A percentile compares a stretch with the other conserved stretches of the same genome.
Conservation (phyloP, 2,888 invertebrate species). For the Meteorus cinctellus region DNA sequence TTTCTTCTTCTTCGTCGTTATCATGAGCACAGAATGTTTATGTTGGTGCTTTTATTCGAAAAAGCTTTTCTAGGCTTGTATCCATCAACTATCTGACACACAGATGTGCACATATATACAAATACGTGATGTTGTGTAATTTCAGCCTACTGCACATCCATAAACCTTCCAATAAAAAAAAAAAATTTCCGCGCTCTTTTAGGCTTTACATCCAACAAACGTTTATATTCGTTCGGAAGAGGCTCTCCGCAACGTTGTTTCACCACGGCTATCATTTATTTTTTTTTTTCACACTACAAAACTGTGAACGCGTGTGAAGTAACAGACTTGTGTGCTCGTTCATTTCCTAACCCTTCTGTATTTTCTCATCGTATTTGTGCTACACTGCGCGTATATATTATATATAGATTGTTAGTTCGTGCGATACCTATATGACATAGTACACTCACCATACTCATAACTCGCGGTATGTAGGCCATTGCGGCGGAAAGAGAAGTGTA, state of each 20-base stretch:
- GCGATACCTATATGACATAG: slow-evolving; percentile 56
- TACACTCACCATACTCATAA: slow-evolving; percentile 56
- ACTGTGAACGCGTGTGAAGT: slow-evolving; percentile 19
- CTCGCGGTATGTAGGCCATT: slow-evolving; percentile 63
- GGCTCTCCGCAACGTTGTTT: slow-evolving; percentile 6
- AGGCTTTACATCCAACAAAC: slow-evolving; percentile 29
- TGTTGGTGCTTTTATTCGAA: slow-evolving; percentile 4
- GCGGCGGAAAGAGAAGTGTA: slow-evolving; percentile 37
- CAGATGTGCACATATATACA: background rate
- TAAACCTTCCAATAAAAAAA: slow-evolving; percentile 2
- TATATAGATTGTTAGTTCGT: slow-evolving; percentile 14
- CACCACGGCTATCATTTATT: background rate
- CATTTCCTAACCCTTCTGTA: slow-evolving; percentile 21
- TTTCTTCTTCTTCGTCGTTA: background rate
- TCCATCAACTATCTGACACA: background rate
- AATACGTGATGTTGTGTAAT: background rate
- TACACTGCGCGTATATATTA: background rate
- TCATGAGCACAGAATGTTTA: slow-evolving; percentile 12
- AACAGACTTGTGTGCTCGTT: slow-evolving; percentile 20
- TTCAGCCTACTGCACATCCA: slow-evolving; percentile 13
- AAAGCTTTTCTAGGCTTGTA: slow-evolving; percentile 11
- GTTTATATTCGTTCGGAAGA: slow-evolving; percentile 38
- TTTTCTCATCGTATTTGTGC: background rate
- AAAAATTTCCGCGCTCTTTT: slow-evolving; percentile 28
- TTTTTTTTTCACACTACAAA: background rate